Conservation (phyloP, 2,113 vertebrate genomes). For the Bos javanicus region DNA sequence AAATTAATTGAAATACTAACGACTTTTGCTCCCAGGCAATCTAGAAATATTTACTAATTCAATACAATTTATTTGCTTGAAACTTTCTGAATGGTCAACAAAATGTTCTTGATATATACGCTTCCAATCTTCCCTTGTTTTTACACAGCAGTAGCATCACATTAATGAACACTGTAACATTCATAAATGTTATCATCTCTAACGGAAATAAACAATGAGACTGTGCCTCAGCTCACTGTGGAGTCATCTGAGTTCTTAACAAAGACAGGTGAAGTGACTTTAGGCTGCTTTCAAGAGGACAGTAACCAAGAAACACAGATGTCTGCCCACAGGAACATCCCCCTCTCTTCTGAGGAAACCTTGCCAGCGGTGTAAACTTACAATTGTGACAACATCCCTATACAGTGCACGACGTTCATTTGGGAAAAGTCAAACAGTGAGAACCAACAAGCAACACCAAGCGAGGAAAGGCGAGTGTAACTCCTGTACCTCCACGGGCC, state of each 20-base stretch:
- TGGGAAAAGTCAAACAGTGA: not conserved
- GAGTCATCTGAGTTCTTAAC: not conserved
- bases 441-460: constrained; percentile 49
- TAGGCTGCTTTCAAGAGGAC: not conserved
- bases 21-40: not conserved
- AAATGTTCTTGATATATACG: not conserved
- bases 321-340: not conserved
- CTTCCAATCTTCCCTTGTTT: not conserved
- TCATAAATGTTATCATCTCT: not conserved
- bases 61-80: not conserved
- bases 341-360: not conserved
- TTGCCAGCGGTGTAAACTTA: not conserved
- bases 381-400: not conserved
- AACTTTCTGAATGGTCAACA: not conserved
- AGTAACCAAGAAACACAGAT: not conserved
- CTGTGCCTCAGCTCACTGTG: not conserved
- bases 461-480: constrained; percentile 43
- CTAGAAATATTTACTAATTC: constrained; percentile 13
- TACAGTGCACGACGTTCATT: not conserved
- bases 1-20: not conserved
- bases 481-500: constrained; percentile 78
- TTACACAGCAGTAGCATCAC: not conserved
- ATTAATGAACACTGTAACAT: not conserved
- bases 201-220: not conserved
- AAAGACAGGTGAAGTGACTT: not conserved